phyloP scores from a whole-genome alignment of 1,140 invertebrate genomes.

The Liolophura sinensis region DNA sequence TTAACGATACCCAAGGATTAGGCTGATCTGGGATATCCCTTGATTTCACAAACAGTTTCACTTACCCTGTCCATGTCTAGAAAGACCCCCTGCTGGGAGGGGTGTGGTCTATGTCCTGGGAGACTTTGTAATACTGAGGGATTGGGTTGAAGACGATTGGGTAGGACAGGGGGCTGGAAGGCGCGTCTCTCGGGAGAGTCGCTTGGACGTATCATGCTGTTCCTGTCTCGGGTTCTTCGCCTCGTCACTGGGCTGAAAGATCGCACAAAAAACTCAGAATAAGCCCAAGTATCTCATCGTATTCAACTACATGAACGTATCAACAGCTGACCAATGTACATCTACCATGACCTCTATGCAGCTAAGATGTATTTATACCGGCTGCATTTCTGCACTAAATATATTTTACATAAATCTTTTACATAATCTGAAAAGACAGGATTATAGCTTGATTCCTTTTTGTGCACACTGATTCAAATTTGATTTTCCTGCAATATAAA shows the following conservation, averaged over 20 bases:
- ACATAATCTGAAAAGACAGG: too few relatives aligned
- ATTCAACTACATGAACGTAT: too few relatives aligned
- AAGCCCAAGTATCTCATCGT: not conserved
- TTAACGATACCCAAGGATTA: not conserved
- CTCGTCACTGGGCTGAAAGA: constrained; percentile 43
- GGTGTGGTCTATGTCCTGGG: constrained; percentile 12
- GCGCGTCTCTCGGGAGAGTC: constrained; percentile 43
- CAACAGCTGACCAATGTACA: too few relatives aligned
- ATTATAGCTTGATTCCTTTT: too few relatives aligned
- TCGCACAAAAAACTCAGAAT: constrained; percentile 11
- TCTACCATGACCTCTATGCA: too few relatives aligned
- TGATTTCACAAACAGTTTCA: not conserved
- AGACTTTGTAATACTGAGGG: too few relatives aligned
- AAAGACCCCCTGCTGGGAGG: constrained; percentile 33
- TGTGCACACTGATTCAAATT: too few relatives aligned
- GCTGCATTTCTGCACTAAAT: too few relatives aligned
- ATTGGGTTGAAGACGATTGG: too few relatives aligned
- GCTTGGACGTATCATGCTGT: constrained; percentile 29
- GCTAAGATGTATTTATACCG: too few relatives aligned
- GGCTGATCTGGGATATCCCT: not conserved
- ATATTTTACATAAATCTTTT: too few relatives aligned
- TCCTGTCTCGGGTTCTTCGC: constrained; percentile 34
- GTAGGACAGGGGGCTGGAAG: constrained; percentile 44
- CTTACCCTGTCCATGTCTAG: constrained; percentile 43
- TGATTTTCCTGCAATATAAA: too few relatives aligned